Percentiles rank a stretch among this genome's conserved stretches.
Evolutionary conservation across 2,113 vertebrate genomes (phyloP).

Genomic region (Globicephala melas): DNA sequence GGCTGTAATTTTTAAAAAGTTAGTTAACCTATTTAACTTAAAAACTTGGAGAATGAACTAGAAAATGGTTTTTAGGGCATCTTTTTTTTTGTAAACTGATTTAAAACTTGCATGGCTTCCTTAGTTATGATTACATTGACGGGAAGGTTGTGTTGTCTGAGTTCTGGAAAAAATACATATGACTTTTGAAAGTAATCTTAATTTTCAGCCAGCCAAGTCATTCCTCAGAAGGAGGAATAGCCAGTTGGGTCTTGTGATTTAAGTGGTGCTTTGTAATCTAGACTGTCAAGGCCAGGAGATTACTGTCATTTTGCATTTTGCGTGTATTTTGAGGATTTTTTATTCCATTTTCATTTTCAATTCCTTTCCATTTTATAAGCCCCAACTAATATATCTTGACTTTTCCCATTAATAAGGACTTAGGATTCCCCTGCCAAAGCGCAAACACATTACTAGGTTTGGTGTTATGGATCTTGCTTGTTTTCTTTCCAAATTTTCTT

Average conservation of each 20-base stretch:
- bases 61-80: neutral
- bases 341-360: constrained; percentile 39
- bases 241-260: neutral
- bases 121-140: neutral
- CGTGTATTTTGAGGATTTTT: neutral
- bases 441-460: neutral
- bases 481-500: neutral
- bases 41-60: neutral
- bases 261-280: neutral
- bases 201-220: neutral
- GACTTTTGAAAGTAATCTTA: neutral
- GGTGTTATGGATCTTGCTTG: neutral
- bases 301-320: neutral
- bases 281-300: neutral
- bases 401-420: neutral
- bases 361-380: neutral
- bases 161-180: neutral
- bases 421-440: neutral
- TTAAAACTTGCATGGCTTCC: neutral
- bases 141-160: neutral
- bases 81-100: neutral
- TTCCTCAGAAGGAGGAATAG: neutral
- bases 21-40: neutral
- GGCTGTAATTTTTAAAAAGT: neutral
- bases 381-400: neutral